phyloP scores from a whole-genome alignment of 2,888 invertebrate genomes.

The Cataglyphis cursor region DNA sequence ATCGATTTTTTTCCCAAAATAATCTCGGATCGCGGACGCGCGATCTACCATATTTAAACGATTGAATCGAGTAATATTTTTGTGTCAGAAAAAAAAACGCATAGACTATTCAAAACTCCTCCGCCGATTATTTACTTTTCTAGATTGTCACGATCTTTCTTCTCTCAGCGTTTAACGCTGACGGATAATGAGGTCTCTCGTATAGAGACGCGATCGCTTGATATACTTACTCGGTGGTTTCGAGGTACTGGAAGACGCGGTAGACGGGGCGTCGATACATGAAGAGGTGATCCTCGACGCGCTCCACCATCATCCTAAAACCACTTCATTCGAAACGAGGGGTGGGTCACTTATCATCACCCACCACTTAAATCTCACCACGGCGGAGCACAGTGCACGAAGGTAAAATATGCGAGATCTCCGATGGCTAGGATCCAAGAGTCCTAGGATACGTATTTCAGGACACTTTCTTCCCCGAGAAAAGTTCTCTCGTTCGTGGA shows the following conservation, averaged over 20 bases:
- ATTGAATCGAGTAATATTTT: background rate
- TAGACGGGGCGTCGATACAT: slow-evolving; percentile 94
- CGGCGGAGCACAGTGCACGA: slow-evolving; percentile 29
- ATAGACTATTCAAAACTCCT: background rate
- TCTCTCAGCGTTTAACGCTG: background rate
- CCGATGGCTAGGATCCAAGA: background rate
- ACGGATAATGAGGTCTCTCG: background rate
- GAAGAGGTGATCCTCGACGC: slow-evolving; percentile 92
- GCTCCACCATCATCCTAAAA: slow-evolving; percentile 90
- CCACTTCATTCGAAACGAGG: slow-evolving; percentile 83
- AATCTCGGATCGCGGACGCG: background rate
- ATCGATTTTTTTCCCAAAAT: background rate
- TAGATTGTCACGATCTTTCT: background rate
- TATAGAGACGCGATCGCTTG: background rate
- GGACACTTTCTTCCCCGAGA: background rate
- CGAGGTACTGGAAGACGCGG: slow-evolving; percentile 94
- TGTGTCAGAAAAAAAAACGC: background rate
- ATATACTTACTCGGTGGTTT: slow-evolving; percentile 90
- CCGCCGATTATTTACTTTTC: background rate
- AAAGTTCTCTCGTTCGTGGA: background rate
- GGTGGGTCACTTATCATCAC: slow-evolving; percentile 77
- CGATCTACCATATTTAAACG: background rate
- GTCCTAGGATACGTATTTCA: background rate
- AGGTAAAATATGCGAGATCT: background rate
- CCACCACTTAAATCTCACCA: slow-evolving; percentile 68